phyloP scores from a whole-genome alignment of 2,797 vertebrate genomes.

The Gobio occitaniae region DNA sequence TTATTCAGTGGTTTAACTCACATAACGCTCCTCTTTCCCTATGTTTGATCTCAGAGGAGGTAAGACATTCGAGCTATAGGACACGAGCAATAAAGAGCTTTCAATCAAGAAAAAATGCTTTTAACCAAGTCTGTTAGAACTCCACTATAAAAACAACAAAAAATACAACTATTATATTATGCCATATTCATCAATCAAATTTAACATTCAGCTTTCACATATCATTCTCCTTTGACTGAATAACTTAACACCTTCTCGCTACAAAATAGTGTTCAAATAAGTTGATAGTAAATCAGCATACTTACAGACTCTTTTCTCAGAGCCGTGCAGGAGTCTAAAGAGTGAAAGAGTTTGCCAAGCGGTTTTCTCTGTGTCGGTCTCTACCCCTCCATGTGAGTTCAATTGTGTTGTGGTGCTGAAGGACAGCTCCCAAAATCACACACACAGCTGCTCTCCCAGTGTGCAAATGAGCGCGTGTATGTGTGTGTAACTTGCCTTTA shows the following conservation, averaged over 20 bases:
- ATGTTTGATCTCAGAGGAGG: constrained; percentile 6
- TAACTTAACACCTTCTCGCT: neutral
- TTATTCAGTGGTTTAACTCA: constrained; percentile 50
- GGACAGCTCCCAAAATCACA: constrained; percentile 55
- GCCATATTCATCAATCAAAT: neutral
- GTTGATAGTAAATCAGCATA: constrained; percentile 30
- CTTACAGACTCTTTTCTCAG: constrained; percentile 52
- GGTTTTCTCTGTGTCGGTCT: constrained; percentile 20
- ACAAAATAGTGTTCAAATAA: neutral
- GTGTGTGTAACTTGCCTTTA: constrained; percentile 3
- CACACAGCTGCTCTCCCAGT: constrained; percentile 43
- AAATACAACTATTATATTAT: neutral
- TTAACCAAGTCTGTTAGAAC: neutral
- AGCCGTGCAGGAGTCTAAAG: constrained; percentile 8
- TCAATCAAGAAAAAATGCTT: neutral
- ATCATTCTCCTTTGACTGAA: neutral
- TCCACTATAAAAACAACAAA: neutral
- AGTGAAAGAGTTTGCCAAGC: neutral
- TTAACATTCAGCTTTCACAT: neutral
- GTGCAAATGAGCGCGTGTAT: neutral
- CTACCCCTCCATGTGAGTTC: constrained; percentile 47
- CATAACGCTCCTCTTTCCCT: constrained; percentile 32
- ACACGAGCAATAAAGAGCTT: neutral
- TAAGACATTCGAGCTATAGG: neutral
- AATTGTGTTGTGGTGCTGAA: constrained; percentile 62